phyloP scores from a whole-genome alignment of 2,113 vertebrate species.

The Fulica atra region DNA sequence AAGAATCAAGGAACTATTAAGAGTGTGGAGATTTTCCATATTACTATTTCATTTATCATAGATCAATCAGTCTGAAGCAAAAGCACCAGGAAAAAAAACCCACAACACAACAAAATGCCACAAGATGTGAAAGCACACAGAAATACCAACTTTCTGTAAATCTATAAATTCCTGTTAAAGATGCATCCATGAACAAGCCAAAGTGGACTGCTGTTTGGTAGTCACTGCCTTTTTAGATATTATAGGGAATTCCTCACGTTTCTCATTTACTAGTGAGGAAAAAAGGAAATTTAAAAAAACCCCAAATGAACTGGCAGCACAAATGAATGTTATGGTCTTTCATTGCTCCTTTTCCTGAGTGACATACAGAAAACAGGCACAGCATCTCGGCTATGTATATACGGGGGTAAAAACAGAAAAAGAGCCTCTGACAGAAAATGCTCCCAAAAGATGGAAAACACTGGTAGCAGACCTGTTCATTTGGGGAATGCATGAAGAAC shows the following conservation, averaged over 20 bases:
- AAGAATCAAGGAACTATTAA: neutral
- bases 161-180: neutral
- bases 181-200: rapidly evolving
- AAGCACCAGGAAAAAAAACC: neutral
- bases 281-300: neutral
- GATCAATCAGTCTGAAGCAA: neutral
- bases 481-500: neutral
- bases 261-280: neutral
- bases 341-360: neutral
- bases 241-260: neutral
- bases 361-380: neutral
- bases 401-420: neutral
- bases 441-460: neutral
- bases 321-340: neutral
- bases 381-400: neutral
- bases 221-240: neutral
- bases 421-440: neutral
- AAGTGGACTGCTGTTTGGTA: neutral
- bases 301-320: neutral
- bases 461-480: neutral
- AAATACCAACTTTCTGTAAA: neutral
- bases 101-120: neutral
- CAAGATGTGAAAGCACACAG: neutral
- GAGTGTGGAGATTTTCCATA: neutral
- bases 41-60: neutral